These are phyloP conservation scores for Molorchus minor DNA, from an alignment of 2,888 invertebrate species.

Conservation along the genomic window DNA sequence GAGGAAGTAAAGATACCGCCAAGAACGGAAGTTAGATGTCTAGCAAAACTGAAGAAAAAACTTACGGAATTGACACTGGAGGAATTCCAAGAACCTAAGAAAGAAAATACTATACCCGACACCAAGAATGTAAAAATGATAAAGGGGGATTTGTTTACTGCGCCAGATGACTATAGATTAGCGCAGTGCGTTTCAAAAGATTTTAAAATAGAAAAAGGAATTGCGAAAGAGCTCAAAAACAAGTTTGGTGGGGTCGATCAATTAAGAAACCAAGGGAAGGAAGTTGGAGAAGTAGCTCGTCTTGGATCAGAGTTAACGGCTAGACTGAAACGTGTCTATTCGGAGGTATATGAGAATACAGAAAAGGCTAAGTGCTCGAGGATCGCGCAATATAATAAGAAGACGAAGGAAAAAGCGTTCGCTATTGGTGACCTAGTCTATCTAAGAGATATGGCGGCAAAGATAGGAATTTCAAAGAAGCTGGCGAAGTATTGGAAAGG, in stretches of 20 bases:
- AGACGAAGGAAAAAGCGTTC: no score
- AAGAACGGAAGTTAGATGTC: no score
- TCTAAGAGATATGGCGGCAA: no score
- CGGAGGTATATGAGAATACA: neutral
- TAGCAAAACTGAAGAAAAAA: no score
- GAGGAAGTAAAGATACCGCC: no score
- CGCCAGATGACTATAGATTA: neutral
- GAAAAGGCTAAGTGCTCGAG: no score
- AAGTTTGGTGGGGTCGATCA: neutral
- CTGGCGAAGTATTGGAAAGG: no score
- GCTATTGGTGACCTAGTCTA: no score
- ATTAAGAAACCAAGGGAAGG: neutral
- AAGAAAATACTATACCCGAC: slow-evolving; percentile 10
- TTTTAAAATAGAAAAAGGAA: neutral
- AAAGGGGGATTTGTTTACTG: neutral
- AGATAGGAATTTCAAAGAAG: no score
- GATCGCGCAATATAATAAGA: no score
- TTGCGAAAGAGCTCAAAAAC: neutral
- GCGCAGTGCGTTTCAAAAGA: slow-evolving; percentile 1
- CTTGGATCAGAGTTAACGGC: neutral
- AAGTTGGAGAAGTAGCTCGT: neutral
- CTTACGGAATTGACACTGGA: neutral
- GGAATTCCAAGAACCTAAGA: neutral
- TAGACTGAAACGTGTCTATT: neutral
- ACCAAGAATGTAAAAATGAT: neutral